Base-by-base conservation (phyloP, 2,888 invertebrate genomes). In the Scotopteryx bipunctaria region DNA sequence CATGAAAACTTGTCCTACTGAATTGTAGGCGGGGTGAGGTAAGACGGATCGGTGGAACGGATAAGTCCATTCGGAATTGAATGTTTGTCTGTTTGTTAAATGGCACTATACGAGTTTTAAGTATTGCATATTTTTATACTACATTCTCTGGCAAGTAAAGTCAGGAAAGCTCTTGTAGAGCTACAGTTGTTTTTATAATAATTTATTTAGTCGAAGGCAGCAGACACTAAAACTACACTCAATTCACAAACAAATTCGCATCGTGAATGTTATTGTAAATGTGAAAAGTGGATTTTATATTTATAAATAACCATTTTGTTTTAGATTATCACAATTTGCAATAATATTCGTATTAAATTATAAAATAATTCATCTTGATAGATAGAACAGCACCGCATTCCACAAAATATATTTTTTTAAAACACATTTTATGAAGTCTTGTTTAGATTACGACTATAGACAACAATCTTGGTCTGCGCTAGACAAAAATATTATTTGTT, bases 361-460 rank as follows among this genome's bases (percentile, higher is more conserved):
- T 58, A 66, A 47, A 56, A 43, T 62, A 55, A 51, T 67, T 57
- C 61, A 61, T 66, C 66, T 62, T 62, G 59, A 67, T 66, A 64
- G 59, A 67, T 66, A 64, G 69, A 64, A 66, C 62, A 66, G 72
- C 72, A 75, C 79, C 76, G 77, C 84, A 86, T 85, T 85, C 85
- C 86, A 81, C 79, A 73, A 69, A 73, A 73, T 73, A 80, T 76
- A 76, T 78, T 74, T n/a, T n/a, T 77, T 73, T 68, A 61, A 71
- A 67, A 66, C 55, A 53, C 53, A 52, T 55, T 37, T 51, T 57
- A 35, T 44, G 31, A 42, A 31, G 33, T 27, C 35, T 35, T 32
- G 50, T 52, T 46, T 52, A 37, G 5, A 42, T 36, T 41, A 31
- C 14, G 25, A 41, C 40, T 38, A 29, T 13, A 29, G 29, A 13